Evolutionary conservation across 2,797 vertebrate genomes (phyloP), one percentile per base, ranked within the genome.

Genomic region (Epinephelus malabaricus): DNA sequence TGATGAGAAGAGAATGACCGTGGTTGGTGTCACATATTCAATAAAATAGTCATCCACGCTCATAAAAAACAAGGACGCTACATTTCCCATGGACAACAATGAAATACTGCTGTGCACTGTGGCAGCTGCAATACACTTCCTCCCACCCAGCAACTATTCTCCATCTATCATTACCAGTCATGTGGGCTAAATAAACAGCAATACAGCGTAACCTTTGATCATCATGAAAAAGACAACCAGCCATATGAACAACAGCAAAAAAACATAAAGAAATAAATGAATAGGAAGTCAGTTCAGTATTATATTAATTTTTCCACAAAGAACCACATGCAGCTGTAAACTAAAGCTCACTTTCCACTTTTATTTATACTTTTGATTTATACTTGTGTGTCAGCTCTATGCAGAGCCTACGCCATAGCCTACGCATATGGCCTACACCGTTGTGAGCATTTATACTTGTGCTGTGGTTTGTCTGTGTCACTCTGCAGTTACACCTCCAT

Each of bases 1-100:
- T 83, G 84, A 90, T 85, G 86, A 83, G 60, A 66, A 64, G 45
- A 79, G 79, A 76, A 80, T 88, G 89, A 72, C 91, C 80, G 23
- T 89, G 81, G 77, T 69, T 74, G 49, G 75, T 87, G 88, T 92
- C 89, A 91, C 75, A 89, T 69, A 86, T 88, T 90, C 90, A 89
- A 88, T 93, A 87, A 87, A 91, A 90, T 71, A 86, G 78, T 89
- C 84, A 91, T 90, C 79, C 83, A 77, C 43, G 17, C 84, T 82
- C 77, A 79, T 89, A 88, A 89, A 90, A 78, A 81, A 87, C 90
- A 89, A 91, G 89, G 86, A 82, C 76, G 34, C 81, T 76, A 82
- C 85, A 78, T 76, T 72, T 84, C 61, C 69, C 45, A 65, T 64
- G 76, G 72, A 83, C 80, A 81, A 71, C 69, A 60, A 17, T 88